These are phyloP conservation scores for Cynaeus angustus DNA, from an alignment of 2,888 invertebrate species.

Conservation along the genomic window DNA sequence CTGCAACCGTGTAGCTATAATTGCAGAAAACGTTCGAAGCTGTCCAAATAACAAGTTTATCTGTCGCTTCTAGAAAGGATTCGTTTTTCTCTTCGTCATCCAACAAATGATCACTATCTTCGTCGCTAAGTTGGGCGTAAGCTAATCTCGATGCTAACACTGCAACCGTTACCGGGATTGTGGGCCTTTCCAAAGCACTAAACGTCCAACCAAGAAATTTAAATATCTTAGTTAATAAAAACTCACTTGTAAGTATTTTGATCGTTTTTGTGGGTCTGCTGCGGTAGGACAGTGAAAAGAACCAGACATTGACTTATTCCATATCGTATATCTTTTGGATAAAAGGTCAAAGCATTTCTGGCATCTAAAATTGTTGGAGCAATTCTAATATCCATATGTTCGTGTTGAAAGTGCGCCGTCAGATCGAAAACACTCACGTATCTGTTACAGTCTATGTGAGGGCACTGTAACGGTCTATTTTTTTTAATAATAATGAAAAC, in stretches of 20 bases:
- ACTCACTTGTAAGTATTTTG: not conserved
- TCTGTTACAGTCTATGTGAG: slow-evolving; percentile 72
- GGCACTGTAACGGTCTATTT: slow-evolving; percentile 72
- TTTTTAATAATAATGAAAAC: slow-evolving; percentile 12
- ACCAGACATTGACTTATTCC: slow-evolving; percentile 62
- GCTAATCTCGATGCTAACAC: slow-evolving; percentile 62
- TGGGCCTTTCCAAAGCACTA: not conserved
- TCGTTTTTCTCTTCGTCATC: not conserved
- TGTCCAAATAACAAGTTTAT: slow-evolving; percentile 67
- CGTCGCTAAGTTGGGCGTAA: slow-evolving; percentile 20
- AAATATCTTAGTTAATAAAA: not conserved
- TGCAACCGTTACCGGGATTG: not conserved
- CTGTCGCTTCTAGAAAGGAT: slow-evolving; percentile 33
- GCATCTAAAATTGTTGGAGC: slow-evolving; percentile 63
- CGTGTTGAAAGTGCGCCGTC: slow-evolving; percentile 74
- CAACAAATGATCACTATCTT: not conserved
- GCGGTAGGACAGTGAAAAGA: slow-evolving; percentile 12
- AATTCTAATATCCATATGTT: slow-evolving; percentile 70
- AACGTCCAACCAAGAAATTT: too few relatives aligned
- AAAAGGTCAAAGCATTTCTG: slow-evolving; percentile 64
- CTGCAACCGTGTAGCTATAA: slow-evolving; percentile 65
- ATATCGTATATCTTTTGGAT: slow-evolving; percentile 62
- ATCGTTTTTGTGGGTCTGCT: not conserved
- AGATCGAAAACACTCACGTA: slow-evolving; percentile 75
- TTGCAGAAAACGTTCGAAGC: slow-evolving; percentile 64